Evolutionary conservation across 1,140 invertebrate genomes (phyloP), one percentile per base, ranked within the genome.

Genomic region (Latrodectus geometricus): DNA sequence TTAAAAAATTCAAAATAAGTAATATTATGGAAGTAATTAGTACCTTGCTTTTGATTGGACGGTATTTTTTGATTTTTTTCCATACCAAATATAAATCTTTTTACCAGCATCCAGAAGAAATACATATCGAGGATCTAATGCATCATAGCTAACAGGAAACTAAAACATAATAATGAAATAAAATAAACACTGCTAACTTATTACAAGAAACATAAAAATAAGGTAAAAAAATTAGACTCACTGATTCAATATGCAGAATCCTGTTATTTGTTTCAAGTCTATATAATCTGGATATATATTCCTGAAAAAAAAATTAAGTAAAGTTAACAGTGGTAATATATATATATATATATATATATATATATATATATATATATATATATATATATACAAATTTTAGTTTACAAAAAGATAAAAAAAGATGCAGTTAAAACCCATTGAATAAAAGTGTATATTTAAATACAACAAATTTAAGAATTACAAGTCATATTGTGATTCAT

Each of bases 221-320:
- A 35, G 69, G 17, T 35, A 87, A 76, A 82, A 74, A 61, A 74
- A 65, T 1, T 11, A 50, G 20, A 48, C 70, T 79, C 84, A 98
- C 97, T 5, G 97, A 96, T 92, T 99, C 97, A 90, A 99, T 92
- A 90, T 98, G 97, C 48, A 99, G 95, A 48, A 95, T 95, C 20
- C 95, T 95, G 8, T 96, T 97, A 74, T 95, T 94, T 23, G 95
- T 94, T 90, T 97, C 97, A 23, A 99, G 95, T 90, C 98, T 92
- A 92, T 98, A 99, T 78, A 99, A 91, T 54, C 97, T 94, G 23
- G 93, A 94, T 82, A 95, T 93, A 91, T 96, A 96, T 72, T 94
- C 94, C 96, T 96, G 88, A 54, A 89, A 88, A 86, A 35, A 3
- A 35, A 5, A n/a, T n/a, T n/a, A 35, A 35, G 35, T 35, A 35